phyloP scores from a whole-genome alignment of 2,888 invertebrate genomes.

The Palloptera scutellata region DNA sequence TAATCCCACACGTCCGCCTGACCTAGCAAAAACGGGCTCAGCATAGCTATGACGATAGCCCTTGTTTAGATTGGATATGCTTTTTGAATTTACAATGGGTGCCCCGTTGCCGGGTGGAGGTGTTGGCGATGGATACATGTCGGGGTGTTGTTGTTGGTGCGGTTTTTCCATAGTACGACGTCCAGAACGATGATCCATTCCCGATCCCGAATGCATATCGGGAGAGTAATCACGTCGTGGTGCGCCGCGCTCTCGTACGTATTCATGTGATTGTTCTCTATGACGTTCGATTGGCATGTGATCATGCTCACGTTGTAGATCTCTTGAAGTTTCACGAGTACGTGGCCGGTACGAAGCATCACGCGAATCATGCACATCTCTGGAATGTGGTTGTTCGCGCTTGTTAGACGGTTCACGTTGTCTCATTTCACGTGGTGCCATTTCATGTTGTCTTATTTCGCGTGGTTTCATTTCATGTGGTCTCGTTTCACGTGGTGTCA shows the following conservation, averaged over 20 bases:
- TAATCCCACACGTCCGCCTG: conserved; percentile 62
- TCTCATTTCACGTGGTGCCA: conserved; percentile 15
- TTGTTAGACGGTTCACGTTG: conserved; percentile 35
- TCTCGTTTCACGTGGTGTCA: conserved; percentile 7
- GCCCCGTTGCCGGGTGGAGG: conserved; percentile 47
- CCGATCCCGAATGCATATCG: conserved; percentile 35
- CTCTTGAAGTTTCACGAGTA: conserved; percentile 33
- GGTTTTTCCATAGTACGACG: conserved; percentile 40
- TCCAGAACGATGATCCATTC: conserved; percentile 30
- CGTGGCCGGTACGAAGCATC: conserved; percentile 31
- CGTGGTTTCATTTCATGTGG: conserved; percentile 19
- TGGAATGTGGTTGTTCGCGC: conserved; percentile 25
- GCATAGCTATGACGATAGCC: conserved; percentile 65
- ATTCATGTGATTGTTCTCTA: conserved; percentile 40
- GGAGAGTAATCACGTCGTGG: conserved; percentile 41
- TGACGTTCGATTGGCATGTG: conserved; percentile 29
- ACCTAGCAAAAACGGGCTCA: conserved; percentile 60
- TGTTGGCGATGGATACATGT: conserved; percentile 47
- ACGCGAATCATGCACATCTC: conserved; percentile 34
- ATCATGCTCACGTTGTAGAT: conserved; percentile 27
- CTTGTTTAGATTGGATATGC: conserved; percentile 59
- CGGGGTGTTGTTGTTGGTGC: conserved; percentile 35
- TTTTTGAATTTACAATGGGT: conserved; percentile 51
- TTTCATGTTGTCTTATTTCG: conserved; percentile 9
- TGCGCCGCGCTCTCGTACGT: conserved; percentile 27